phyloP scores from a whole-genome alignment of 1,140 invertebrate species.

The Bombus pascuorum region DNA sequence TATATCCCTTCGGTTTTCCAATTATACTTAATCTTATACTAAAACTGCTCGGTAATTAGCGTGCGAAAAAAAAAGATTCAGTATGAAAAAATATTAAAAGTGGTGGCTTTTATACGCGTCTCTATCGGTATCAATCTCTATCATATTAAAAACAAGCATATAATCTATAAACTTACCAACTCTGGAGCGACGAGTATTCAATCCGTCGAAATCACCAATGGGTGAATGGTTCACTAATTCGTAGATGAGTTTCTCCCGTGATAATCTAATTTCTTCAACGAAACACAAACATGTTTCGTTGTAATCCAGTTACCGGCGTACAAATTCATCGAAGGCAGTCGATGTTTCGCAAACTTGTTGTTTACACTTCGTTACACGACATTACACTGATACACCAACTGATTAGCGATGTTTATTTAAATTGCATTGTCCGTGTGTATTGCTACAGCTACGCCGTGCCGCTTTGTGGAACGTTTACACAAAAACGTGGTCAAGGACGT shows the following conservation, averaged over 20 bases:
- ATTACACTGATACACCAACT: conserved; percentile 39
- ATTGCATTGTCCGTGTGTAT: not conserved
- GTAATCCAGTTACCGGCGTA: conserved; percentile 9
- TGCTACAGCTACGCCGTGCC: not conserved
- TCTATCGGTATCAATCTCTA: too few relatives aligned
- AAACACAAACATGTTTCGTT: conserved; percentile 1
- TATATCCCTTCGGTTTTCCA: not conserved
- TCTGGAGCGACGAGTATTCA: not conserved
- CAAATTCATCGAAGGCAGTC: conserved; percentile 1
- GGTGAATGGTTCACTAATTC: not conserved
- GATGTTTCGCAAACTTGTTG: not conserved
- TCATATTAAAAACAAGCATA: too few relatives aligned
- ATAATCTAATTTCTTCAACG: not conserved
- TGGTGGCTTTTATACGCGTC: too few relatives aligned
- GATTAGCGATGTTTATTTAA: conserved; percentile 24
- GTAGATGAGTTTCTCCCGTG: not conserved
- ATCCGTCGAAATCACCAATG: not conserved
- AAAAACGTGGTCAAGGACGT: too few relatives aligned
- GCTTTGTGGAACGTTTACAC: too few relatives aligned
- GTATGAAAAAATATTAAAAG: too few relatives aligned
- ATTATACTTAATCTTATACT: not conserved
- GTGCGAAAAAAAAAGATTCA: not conserved
- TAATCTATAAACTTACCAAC: not conserved
- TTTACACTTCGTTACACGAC: conserved; percentile 28
- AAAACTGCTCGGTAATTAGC: not conserved